A percentile compares a stretch with the other conserved stretches of the same genome.
These are phyloP conservation scores for Vespertilio murinus DNA, from an alignment of 2,797 vertebrate genomes.

Conservation along the genomic window DNA sequence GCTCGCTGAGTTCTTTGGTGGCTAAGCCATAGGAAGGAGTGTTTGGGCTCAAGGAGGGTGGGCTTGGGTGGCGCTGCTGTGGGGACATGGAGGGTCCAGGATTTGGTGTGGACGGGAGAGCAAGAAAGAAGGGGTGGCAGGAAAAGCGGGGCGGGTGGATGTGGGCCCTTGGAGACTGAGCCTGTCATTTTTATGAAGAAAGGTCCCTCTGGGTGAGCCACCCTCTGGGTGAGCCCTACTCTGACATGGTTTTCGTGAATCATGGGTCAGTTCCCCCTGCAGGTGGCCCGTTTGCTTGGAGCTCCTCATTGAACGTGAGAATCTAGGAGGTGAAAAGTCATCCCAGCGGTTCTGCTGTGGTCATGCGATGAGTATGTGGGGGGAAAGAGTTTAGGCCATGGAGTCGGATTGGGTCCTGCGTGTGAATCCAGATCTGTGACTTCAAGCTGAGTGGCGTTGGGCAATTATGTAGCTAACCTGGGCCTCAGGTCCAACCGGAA, in stretches of 20 bases:
- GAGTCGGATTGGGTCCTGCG: neutral
- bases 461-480: neutral
- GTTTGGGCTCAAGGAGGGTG: neutral
- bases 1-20: neutral
- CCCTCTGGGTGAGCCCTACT: neutral
- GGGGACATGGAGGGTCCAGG: neutral
- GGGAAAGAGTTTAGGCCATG: neutral
- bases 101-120: neutral
- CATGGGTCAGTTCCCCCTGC: neutral
- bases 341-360: neutral
- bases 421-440: neutral
- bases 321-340: neutral
- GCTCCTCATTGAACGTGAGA: neutral
- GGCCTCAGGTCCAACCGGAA: neutral
- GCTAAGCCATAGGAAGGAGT: neutral
- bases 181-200: constrained; percentile 11
- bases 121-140: neutral
- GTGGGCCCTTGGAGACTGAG: neutral
- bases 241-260: neutral
- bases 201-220: neutral
- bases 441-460: neutral
- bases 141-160: neutral
- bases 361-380: too few species aligned
- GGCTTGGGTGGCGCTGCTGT: too few species aligned
- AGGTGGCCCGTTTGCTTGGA: neutral